Conservation (phyloP, 2,888 invertebrate species). For the Trichogramma evanescens region DNA sequence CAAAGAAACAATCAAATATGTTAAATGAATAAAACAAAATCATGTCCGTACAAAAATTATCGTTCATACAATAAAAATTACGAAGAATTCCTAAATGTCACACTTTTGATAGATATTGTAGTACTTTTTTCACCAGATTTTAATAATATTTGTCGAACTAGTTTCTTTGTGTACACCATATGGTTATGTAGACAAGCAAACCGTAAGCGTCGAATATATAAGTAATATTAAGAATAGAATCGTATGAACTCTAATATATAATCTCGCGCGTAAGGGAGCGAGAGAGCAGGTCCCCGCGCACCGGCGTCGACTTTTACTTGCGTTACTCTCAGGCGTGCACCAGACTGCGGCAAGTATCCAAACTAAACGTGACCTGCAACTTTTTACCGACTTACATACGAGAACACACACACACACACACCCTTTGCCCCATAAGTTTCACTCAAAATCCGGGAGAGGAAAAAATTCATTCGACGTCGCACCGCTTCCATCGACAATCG, state of each 20-base stretch:
- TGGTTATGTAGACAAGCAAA: neutral
- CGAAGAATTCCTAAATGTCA: no score
- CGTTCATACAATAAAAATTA: no score
- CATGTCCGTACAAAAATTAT: no score
- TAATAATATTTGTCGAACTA: neutral
- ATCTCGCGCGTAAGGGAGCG: slow-evolving; percentile 21
- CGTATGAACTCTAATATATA: slow-evolving; percentile 48
- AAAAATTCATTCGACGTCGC: no score
- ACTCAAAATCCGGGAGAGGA: no score
- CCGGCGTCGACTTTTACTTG: neutral
- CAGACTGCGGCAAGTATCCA: slow-evolving; percentile 45
- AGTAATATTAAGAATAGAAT: slow-evolving; percentile 45
- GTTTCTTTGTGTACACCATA: neutral
- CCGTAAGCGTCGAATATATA: slow-evolving; percentile 23
- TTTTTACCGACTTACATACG: slow-evolving; percentile 33
- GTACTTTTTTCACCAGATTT: no score
- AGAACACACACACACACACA: neutral
- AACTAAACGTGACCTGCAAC: slow-evolving; percentile 47
- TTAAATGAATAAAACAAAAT: no score
- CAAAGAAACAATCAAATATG: no score
- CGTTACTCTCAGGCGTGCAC: slow-evolving; percentile 29
- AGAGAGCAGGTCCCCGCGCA: slow-evolving; percentile 8
- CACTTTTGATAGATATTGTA: no score
- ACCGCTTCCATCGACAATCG: no score
- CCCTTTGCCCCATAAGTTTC: no score